A percentile compares a stretch with the other conserved stretches of the same genome.
phyloP scores from a whole-genome alignment of 1,140 invertebrate species.

The Cotesia glomerata region DNA sequence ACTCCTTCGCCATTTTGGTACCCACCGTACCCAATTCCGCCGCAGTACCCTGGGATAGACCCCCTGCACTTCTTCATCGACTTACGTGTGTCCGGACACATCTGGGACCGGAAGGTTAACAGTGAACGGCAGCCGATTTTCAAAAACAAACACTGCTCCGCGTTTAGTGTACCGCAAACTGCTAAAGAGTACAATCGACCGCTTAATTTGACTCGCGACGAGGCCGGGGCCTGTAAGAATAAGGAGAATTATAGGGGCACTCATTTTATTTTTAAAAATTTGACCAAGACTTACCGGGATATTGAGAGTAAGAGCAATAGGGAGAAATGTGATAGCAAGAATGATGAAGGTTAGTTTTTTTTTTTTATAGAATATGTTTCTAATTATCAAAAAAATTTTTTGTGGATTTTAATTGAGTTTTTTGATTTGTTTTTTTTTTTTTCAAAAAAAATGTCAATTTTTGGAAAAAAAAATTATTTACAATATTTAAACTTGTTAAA shows the following conservation, averaged over 20 bases:
- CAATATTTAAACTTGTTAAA: too few relatives aligned
- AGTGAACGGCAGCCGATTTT: constrained; percentile 47
- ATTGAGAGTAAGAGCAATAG: constrained; percentile 34
- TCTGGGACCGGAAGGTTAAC: constrained; percentile 73
- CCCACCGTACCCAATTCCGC: constrained; percentile 73
- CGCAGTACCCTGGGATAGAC: constrained; percentile 74
- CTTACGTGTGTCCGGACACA: constrained; percentile 78
- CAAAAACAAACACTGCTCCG: constrained; percentile 60
- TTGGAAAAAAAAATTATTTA: too few relatives aligned
- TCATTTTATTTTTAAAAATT: constrained; percentile 61
- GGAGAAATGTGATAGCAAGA: constrained; percentile 9
- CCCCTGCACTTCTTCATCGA: constrained; percentile 83
- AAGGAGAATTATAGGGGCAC: constrained; percentile 51
- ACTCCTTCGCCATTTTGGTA: constrained; percentile 76
- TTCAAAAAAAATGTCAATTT: too few relatives aligned
- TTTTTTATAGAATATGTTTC: not conserved
- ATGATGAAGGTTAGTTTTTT: constrained; percentile 17
- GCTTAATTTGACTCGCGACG: constrained; percentile 52
- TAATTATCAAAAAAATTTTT: too few relatives aligned
- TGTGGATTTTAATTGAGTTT: too few relatives aligned
- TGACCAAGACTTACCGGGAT: constrained; percentile 44
- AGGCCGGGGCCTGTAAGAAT: constrained; percentile 40
- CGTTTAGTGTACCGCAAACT: constrained; percentile 62
- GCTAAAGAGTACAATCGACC: constrained; percentile 52
- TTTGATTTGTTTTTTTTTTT: too few relatives aligned